These are phyloP conservation scores for Phalanger gymnotis DNA, from an alignment of 2,797 vertebrate species.

Conservation along the genomic window DNA sequence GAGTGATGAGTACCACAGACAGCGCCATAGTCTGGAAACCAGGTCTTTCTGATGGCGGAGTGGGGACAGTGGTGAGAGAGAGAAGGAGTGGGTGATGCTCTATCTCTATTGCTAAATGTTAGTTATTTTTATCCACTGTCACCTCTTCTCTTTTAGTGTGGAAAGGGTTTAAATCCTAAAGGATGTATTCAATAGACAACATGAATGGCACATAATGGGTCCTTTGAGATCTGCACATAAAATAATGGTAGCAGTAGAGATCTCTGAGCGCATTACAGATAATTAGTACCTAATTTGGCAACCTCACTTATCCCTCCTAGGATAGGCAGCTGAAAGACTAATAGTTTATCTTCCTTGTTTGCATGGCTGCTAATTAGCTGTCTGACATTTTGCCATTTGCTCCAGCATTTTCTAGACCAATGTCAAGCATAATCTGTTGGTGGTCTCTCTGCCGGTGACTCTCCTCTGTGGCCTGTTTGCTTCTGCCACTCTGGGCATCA, in stretches of 20 bases:
- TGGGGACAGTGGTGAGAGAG: no score
- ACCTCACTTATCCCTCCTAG: background rate
- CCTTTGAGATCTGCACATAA: background rate
- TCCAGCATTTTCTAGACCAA: background rate
- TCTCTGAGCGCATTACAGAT: background rate
- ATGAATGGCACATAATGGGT: background rate
- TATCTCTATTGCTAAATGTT: background rate
- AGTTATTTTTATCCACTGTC: background rate
- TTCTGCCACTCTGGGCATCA: background rate
- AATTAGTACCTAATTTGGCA: background rate
- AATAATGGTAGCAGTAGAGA: background rate
- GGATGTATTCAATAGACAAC: background rate
- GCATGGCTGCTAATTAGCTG: background rate
- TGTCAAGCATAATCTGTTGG: background rate
- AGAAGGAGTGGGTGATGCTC: background rate
- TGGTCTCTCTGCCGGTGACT: background rate
- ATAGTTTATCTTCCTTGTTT: background rate
- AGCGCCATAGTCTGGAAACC: background rate
- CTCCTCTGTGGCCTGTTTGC: background rate
- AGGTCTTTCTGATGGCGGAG: background rate
- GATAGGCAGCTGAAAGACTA: background rate
- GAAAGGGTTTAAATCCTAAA: background rate
- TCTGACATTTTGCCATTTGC: background rate
- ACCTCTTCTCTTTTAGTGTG: background rate
- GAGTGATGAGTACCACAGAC: background rate